Evolutionary conservation across 1,140 invertebrate genomes (phyloP).

Genomic region (Metaphire vulgaris): DNA sequence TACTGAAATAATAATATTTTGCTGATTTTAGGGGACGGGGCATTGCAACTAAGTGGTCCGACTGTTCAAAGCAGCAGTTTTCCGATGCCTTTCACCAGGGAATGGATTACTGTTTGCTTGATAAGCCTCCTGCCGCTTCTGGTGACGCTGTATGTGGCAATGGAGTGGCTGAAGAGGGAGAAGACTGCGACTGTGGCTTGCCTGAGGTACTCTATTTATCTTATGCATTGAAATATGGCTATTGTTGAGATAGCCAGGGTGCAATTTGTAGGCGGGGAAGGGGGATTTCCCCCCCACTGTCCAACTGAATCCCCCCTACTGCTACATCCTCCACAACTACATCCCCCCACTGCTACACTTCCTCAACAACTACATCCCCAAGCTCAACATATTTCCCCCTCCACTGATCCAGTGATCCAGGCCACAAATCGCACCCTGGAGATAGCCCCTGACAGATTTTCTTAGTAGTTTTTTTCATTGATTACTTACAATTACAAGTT

Average conservation of each 20-base stretch:
- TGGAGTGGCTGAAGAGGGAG: slow-evolving; percentile 81
- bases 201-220: slow-evolving; percentile 33
- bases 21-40: slow-evolving; percentile 33
- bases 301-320: too few species aligned
- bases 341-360: too few species aligned
- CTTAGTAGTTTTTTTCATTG: too few species aligned
- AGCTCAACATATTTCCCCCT: too few species aligned
- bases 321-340: too few species aligned
- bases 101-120: slow-evolving; percentile 91
- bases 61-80: slow-evolving; percentile 64
- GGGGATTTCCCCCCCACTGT: too few species aligned
- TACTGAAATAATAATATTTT: too few species aligned
- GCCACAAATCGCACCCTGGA: too few species aligned
- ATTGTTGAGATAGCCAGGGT: background rate
- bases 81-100: slow-evolving; percentile 85
- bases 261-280: slow-evolving; percentile 20
- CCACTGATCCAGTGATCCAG: too few species aligned
- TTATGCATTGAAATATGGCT: background rate
- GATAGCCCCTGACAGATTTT: too few species aligned
- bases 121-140: slow-evolving; percentile 64
- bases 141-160: slow-evolving; percentile 92
- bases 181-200: slow-evolving; percentile 82
- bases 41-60: slow-evolving; percentile 51
- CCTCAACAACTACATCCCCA: too few species aligned
- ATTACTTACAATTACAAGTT: too few species aligned